These are phyloP conservation scores for Oncorhynchus masou DNA, from an alignment of 2,113 vertebrate genomes.

Conservation along the genomic window DNA sequence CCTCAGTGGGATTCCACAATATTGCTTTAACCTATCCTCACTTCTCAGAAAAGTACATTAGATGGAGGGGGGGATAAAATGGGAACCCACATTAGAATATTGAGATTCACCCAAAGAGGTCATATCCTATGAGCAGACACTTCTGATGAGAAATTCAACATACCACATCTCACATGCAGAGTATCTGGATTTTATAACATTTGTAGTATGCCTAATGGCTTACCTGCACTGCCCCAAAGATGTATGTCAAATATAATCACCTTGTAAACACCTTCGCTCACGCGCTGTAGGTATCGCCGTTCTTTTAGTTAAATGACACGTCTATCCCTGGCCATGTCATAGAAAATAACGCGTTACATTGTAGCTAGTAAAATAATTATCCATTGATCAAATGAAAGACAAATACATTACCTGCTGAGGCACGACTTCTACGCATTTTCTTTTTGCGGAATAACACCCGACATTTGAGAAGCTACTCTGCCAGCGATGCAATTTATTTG, in stretches of 20 bases:
- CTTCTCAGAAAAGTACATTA: no score
- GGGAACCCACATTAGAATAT: no score
- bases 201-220: not conserved
- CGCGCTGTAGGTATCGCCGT: not conserved
- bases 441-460: not conserved
- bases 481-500: not conserved
- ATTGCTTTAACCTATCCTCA: no score
- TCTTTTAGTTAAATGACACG: not conserved
- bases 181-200: not conserved
- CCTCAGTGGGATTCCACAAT: no score
- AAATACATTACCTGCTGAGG: not conserved
- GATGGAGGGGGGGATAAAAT: no score
- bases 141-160: no score
- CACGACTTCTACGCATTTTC: not conserved
- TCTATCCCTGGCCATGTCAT: not conserved
- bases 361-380: not conserved
- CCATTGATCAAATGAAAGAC: not conserved
- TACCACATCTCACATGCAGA: no score
- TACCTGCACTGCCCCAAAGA: not conserved
- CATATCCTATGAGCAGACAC: no score
- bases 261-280: not conserved
- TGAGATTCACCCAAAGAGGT: no score
- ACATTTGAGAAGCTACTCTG: not conserved
- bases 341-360: not conserved
- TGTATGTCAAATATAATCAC: not conserved